Conservation (phyloP, 2,888 invertebrate species). For the Nephrocerus scutellatus region DNA sequence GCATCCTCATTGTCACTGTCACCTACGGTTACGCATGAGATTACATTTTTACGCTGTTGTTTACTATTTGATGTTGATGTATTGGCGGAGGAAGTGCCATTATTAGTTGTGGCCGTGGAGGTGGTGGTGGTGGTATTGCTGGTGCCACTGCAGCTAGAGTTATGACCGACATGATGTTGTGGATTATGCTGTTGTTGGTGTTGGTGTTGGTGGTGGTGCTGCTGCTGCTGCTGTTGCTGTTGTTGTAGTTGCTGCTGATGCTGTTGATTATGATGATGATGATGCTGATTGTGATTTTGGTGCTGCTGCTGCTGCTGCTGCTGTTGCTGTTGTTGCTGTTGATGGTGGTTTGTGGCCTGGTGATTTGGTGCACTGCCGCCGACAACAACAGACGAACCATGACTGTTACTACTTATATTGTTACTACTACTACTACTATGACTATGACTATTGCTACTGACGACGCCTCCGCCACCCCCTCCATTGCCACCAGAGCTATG, state of each 20-base stretch:
- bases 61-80: conserved; percentile 25
- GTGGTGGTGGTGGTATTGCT: conserved; percentile 20
- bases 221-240: conserved; percentile 6
- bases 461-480: too few relatives aligned
- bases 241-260: too few relatives aligned
- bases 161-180: conserved; percentile 18
- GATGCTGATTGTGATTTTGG: conserved; percentile 19
- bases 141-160: conserved; percentile 19
- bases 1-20: conserved; percentile 67
- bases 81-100: conserved; percentile 17
- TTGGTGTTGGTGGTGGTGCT: conserved; percentile 22
- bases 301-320: conserved; percentile 6
- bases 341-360: too few relatives aligned
- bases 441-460: too few relatives aligned
- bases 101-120: conserved; percentile 22
- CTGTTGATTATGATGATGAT: conserved; percentile 11
- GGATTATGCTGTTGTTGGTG: conserved; percentile 24
- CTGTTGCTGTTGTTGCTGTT: conserved; percentile 24
- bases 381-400: too few relatives aligned
- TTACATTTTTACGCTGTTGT: conserved; percentile 61
- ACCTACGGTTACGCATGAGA: conserved; percentile 70
- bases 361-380: too few relatives aligned
- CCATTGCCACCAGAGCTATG: too few relatives aligned
- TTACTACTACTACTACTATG: conserved; percentile 16
- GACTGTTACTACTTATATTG: conserved; percentile 22